Percentiles rank a stretch among this genome's conserved stretches.
These are phyloP conservation scores for Actenoides lindsayi DNA, from an alignment of 2,113 vertebrate genomes.

Conservation along the genomic window DNA sequence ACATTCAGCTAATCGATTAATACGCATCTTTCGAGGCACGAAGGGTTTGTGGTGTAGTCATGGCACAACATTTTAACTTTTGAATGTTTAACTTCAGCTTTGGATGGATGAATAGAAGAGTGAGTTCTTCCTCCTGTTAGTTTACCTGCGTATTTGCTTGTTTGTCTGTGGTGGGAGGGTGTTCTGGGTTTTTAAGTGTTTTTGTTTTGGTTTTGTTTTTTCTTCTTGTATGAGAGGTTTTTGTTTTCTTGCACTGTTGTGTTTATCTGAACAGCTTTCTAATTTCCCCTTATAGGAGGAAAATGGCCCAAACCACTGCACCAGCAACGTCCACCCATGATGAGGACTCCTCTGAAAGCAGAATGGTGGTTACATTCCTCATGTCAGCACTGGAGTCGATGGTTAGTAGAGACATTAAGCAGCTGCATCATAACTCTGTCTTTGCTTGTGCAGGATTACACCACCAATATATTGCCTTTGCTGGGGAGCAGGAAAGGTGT, in stretches of 20 bases:
- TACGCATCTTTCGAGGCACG: not conserved
- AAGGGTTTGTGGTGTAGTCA: not conserved
- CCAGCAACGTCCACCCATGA: constrained; percentile 15
- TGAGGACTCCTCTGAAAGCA: constrained; percentile 74
- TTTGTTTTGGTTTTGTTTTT: too few relatives aligned
- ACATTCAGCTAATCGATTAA: not conserved
- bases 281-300: constrained; percentile 27
- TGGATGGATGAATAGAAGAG: not conserved
- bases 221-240: not conserved
- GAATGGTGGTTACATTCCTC: constrained; percentile 78
- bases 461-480: not conserved
- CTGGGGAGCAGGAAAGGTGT: not conserved
- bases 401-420: constrained; percentile 65
- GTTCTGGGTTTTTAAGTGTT: not conserved
- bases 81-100: not conserved
- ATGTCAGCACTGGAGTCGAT: constrained; percentile 84
- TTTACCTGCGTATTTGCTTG: not conserved
- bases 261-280: not conserved
- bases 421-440: not conserved
- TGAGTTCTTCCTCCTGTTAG: not conserved
- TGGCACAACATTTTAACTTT: not conserved
- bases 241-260: not conserved
- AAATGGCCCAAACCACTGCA: constrained; percentile 71
- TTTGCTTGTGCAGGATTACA: not conserved
- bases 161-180: not conserved